Conservation (phyloP, 1,140 invertebrate species). For the Lepidurus couesii region DNA sequence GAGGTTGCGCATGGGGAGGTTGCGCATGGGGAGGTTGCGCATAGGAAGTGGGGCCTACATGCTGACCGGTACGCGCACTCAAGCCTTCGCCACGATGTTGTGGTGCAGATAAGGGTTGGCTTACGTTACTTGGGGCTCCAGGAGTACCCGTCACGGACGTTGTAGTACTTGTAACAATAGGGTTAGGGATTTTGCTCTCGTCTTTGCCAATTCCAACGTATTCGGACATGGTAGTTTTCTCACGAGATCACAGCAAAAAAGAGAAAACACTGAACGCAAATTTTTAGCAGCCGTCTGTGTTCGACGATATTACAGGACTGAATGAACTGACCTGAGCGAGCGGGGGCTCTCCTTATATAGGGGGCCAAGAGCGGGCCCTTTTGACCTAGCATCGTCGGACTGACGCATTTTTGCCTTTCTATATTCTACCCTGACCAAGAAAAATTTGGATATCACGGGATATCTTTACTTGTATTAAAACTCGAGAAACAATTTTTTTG, state of each 20-base stretch:
- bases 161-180: neutral
- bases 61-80: neutral
- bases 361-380: neutral
- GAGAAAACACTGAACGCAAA: neutral
- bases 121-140: neutral
- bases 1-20: neutral
- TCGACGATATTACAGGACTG: neutral
- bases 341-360: neutral
- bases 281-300: neutral
- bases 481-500: too few relatives aligned
- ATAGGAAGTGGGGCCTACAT: neutral
- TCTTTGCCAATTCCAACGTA: neutral
- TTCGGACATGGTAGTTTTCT: neutral
- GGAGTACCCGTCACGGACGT: neutral
- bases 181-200: neutral
- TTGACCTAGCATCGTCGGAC: conserved; percentile 21
- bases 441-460: neutral
- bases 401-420: neutral
- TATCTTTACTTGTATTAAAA: neutral
- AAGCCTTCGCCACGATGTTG: neutral
- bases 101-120: neutral
- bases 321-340: neutral
- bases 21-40: too few relatives aligned
- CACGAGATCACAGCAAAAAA: neutral
- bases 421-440: neutral